Percentiles rank a stretch among this genome's conserved stretches.
Evolutionary conservation across 2,113 vertebrate species (phyloP).

Genomic region (Lophotis ruficrista): DNA sequence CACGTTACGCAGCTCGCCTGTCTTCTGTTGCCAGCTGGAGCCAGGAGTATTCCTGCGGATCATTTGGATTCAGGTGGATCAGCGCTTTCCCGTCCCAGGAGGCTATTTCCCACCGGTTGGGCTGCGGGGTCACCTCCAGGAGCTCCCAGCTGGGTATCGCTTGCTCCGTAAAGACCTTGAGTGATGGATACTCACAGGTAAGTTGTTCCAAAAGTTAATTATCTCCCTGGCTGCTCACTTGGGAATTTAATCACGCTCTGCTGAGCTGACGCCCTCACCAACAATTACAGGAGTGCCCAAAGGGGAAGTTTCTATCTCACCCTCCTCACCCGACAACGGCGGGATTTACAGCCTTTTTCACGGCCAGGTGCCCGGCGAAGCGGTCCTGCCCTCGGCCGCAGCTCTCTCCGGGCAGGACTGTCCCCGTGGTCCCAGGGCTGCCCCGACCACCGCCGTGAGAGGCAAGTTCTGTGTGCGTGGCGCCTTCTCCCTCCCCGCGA

Average conservation of each 20-base stretch:
- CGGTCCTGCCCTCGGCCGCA: neutral
- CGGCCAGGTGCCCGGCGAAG: rapidly evolving
- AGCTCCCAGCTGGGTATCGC: neutral
- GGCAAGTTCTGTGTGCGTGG: neutral
- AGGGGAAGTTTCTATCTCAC: conserved; percentile 33
- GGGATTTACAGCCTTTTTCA: neutral
- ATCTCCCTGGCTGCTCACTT: conserved; percentile 31
- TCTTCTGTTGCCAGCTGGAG: neutral
- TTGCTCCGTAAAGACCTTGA: neutral
- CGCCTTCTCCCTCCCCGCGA: neutral
- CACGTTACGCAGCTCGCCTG: neutral
- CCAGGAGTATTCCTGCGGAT: neutral
- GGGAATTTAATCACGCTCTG: conserved; percentile 32
- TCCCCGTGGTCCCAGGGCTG: neutral
- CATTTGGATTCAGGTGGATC: conserved; percentile 15
- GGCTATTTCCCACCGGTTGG: neutral
- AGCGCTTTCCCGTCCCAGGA: neutral
- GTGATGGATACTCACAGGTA: conserved; percentile 25
- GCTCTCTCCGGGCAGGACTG: neutral
- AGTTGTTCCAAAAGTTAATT: conserved; percentile 57
- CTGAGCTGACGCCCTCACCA: conserved; percentile 5
- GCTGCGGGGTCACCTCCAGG: conserved; percentile 53
- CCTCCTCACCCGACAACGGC: neutral
- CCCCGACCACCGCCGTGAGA: neutral
- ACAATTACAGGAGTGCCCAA: conserved; percentile 28